Conservation (phyloP, 2,888 invertebrate genomes). For the Trachelus troglodyta region DNA sequence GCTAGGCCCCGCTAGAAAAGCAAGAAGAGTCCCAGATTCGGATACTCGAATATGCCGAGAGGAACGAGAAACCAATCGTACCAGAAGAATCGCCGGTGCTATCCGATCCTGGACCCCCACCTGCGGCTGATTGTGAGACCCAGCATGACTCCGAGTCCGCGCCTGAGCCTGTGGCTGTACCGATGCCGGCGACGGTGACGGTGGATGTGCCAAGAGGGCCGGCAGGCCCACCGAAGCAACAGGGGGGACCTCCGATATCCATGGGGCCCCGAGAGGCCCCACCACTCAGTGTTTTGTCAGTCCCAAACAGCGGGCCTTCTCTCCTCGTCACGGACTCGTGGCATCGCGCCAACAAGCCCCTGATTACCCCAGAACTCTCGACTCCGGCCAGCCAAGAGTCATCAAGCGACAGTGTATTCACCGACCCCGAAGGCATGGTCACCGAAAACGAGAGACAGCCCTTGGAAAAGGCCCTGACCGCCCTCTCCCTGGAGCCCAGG, state of each 20-base stretch:
- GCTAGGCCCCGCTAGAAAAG: slow-evolving; percentile 16
- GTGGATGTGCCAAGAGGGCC: not conserved
- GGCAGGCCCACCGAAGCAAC: slow-evolving; percentile 9
- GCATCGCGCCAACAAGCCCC: slow-evolving; percentile 58
- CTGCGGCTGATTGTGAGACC: slow-evolving; percentile 15
- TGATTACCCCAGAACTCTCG: slow-evolving; percentile 51
- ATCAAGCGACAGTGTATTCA: slow-evolving; percentile 80
- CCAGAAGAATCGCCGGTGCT: slow-evolving; percentile 4
- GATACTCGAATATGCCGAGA: not conserved
- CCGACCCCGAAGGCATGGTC: slow-evolving; percentile 72
- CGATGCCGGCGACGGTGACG: slow-evolving; percentile 11
- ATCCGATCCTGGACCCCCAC: slow-evolving; percentile 28
- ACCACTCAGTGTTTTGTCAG: slow-evolving; percentile 27
- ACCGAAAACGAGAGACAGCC: slow-evolving; percentile 67
- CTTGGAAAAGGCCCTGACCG: slow-evolving; percentile 52
- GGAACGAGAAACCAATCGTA: not conserved
- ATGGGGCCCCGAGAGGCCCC: slow-evolving; percentile 20
- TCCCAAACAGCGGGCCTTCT: slow-evolving; percentile 25
- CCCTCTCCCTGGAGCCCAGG: slow-evolving; percentile 55
- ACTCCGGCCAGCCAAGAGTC: slow-evolving; percentile 71
- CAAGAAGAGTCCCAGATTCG: slow-evolving; percentile 1
- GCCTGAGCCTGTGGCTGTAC: slow-evolving; percentile 11
- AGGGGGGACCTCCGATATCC: slow-evolving; percentile 6
- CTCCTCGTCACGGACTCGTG: slow-evolving; percentile 64
- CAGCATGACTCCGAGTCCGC: not conserved